These are phyloP conservation scores for Mobula hypostoma DNA, from an alignment of 2,113 vertebrate species.

Conservation along the genomic window DNA sequence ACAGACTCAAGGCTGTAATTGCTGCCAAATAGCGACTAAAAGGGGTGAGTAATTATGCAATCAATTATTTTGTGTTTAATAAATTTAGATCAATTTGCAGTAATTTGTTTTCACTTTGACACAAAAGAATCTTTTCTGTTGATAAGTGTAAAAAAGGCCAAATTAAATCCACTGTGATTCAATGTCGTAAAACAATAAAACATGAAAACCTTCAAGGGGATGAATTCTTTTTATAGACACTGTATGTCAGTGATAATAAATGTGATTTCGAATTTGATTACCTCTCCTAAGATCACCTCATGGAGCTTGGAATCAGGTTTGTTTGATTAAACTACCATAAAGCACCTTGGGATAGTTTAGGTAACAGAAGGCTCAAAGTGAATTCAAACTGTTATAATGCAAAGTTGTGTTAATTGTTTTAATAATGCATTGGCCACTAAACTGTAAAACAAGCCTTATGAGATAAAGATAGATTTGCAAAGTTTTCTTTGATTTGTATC, in stretches of 20 bases:
- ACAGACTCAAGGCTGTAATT: too few species aligned
- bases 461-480: not conserved
- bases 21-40: too few species aligned
- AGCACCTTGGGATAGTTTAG: not conserved
- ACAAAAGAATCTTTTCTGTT: too few species aligned
- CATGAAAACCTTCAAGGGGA: too few species aligned
- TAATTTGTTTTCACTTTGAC: too few species aligned
- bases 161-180: too few species aligned
- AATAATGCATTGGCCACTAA: not conserved
- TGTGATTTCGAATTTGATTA: not conserved
- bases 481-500: not conserved
- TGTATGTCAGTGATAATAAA: not conserved
- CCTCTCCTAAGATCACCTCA: not conserved
- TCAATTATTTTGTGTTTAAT: too few species aligned
- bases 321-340: not conserved
- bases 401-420: not conserved
- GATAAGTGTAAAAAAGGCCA: too few species aligned
- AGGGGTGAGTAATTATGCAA: too few species aligned
- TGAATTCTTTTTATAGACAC: too few species aligned
- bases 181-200: too few species aligned
- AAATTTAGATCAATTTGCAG: too few species aligned
- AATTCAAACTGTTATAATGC: not conserved
- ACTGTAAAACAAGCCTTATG: not conserved
- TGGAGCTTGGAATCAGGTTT: not conserved
- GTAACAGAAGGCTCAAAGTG: not conserved